Base-by-base conservation (phyloP, 2,113 vertebrate species). In the Vulpes lagopus region DNA sequence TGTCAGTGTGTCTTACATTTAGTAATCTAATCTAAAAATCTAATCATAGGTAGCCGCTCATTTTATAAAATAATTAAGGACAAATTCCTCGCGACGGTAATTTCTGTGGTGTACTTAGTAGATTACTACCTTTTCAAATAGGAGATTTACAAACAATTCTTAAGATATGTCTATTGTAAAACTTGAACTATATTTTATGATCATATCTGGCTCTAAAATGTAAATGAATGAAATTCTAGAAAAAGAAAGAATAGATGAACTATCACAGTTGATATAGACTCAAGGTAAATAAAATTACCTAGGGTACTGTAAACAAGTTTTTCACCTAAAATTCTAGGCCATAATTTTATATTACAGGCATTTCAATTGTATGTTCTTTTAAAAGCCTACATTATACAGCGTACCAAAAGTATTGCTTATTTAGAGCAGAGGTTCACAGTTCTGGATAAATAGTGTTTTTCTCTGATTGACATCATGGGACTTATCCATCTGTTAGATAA, bases 261-360 rank as follows among this genome's bases (percentile, higher is more conserved):
- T 88, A 49, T 43, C 67, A n/a, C 2, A 64, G 14, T 86, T n/a
- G 17, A 9, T 65, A 69, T 2, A 90, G 15, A 10, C 10, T 88
- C 15, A 90, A 93, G 16, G 43, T 60, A 82, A 89, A 59, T 59
- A 11, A 32, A 92, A 65, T 95, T 25, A 65, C 38, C 14, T 57
- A 65, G 15, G 90, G 57, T 57, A 94, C 49, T 51, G 1, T 49
- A 95, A 64, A 4, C 57, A 96, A 65, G 25, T 51, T 96, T 89
- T 79, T 88, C 32, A 85, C 49, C 49, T 96, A 86, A 93, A 97
- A 93, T 20, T 92, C 25, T 87, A 79, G 15, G 30, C 94, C 76
- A 67, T 81, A 74, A 64, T 84, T 95, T 92, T 96, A 25, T 32
- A 64, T 71, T 59, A n/a, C 49, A 38, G 20, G 0, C 15, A 92